phyloP scores from a whole-genome alignment of 2,797 vertebrate species.

The Acanthurus tractus region DNA sequence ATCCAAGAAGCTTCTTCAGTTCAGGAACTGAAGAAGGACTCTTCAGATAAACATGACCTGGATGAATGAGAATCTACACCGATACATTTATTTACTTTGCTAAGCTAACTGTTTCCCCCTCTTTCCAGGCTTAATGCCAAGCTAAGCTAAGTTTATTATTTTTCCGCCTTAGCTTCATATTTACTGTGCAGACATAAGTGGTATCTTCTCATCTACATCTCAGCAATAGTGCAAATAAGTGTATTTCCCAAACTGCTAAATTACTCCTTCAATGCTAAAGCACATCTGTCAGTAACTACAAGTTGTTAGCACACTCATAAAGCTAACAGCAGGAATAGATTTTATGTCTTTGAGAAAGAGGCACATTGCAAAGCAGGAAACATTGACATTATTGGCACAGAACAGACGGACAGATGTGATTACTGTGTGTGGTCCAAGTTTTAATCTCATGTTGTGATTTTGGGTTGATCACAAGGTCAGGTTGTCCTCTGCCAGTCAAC shows the following conservation, averaged over 20 bases:
- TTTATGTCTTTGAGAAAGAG: constrained; percentile 3
- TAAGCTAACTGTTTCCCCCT: background rate
- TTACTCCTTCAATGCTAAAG: constrained; percentile 2
- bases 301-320: background rate
- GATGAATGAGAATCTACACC: no score
- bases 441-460: constrained; percentile 28
- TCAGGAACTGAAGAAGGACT: no score
- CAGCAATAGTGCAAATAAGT: background rate
- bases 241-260: background rate
- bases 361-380: background rate
- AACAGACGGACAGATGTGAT: constrained; percentile 37
- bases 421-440: constrained; percentile 10
- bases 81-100: background rate
- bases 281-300: background rate
- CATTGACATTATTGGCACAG: constrained; percentile 11
- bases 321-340: background rate
- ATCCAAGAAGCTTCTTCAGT: no score
- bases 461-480: constrained; percentile 47
- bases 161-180: background rate
- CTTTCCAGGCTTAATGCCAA: background rate
- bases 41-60: no score
- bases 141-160: background rate
- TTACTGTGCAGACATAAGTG: background rate
- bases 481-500: constrained; percentile 20
- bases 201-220: background rate